Evolutionary conservation across 2,797 vertebrate genomes (phyloP), one percentile per base, ranked within the genome.

Genomic region (Rhinoraja longicauda): DNA sequence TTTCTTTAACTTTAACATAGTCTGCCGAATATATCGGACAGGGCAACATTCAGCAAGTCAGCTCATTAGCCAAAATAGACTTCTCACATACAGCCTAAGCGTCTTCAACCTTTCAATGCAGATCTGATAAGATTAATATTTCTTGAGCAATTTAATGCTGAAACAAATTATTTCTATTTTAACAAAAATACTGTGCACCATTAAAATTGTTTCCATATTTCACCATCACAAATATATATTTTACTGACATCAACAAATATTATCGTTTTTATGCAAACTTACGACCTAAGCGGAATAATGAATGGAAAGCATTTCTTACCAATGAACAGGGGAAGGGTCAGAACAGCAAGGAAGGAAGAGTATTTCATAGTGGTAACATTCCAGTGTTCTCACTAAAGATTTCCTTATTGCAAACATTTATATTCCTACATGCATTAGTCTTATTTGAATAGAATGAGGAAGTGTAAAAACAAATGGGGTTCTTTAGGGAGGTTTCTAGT

Each of bases 401-500:
- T 73, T 72, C 64, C 90, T 73, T 45, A 45, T 73, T 72, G 67
- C 36, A 26, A 67, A 17, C 36, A 72, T 91, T 91, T 91, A 91
- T 91, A 91, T 91, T 70, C 88, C 10, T 73, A 4, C 12, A 72
- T 45, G 9, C 5, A 45, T 64, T 62, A 45, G 36, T 45, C 88
- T 32, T 9, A 90, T 90, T 72, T 70, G 88, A 91, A 91, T 72
- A 91, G 67, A 91, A 72, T 73, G 67, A 91, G 67, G 90, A 73
- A 91, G 36, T 24, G 45, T 24, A 53, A 91, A 73, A 73, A 36
- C 32, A 67, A 88, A 53, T 70, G 67, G 67, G 1, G 67, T 70
- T 70, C 67, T 70, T 70, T 72, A 45, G 7, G 13, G 29, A 1
- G 62, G 12, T 39, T 17, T 19, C 72, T 15, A 53, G 19, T 91